A percentile compares a stretch with the other conserved stretches of the same genome.
phyloP scores from a whole-genome alignment of 2,797 vertebrate genomes.

The Lagodon rhomboides region DNA sequence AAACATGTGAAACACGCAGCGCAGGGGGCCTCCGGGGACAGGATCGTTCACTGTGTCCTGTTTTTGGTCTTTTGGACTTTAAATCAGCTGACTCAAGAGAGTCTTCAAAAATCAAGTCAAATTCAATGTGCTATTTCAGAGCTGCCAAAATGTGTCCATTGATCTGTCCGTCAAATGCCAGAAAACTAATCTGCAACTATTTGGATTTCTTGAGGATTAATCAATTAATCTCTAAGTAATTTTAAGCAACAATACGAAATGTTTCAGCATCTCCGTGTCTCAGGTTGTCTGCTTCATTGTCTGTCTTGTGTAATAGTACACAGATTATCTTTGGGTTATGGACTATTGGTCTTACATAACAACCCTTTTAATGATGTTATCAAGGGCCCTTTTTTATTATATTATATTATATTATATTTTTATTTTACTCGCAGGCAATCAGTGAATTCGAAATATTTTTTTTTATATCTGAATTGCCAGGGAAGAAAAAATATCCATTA shows the following conservation, averaged over 20 bases:
- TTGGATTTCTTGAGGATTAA: background rate
- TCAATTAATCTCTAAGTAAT: background rate
- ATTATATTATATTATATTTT: too few relatives aligned
- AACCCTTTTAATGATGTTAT: background rate
- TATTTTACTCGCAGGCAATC: background rate
- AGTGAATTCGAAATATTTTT: background rate
- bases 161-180: background rate
- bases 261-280: background rate
- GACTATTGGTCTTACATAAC: background rate
- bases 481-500: background rate
- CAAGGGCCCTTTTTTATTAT: background rate
- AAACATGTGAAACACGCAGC: too few relatives aligned
- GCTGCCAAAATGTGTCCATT: background rate
- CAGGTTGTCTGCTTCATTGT: background rate
- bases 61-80: background rate
- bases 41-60: too few relatives aligned
- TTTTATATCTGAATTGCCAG: background rate
- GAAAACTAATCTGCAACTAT: background rate
- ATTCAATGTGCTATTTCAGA: background rate
- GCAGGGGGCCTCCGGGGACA: too few relatives aligned
- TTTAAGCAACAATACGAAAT: background rate
- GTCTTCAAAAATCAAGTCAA: too few relatives aligned
- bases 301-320: background rate
- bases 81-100: background rate
- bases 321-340: background rate